phyloP scores from a whole-genome alignment of 1,140 invertebrate species.

The Zophobas morio region DNA sequence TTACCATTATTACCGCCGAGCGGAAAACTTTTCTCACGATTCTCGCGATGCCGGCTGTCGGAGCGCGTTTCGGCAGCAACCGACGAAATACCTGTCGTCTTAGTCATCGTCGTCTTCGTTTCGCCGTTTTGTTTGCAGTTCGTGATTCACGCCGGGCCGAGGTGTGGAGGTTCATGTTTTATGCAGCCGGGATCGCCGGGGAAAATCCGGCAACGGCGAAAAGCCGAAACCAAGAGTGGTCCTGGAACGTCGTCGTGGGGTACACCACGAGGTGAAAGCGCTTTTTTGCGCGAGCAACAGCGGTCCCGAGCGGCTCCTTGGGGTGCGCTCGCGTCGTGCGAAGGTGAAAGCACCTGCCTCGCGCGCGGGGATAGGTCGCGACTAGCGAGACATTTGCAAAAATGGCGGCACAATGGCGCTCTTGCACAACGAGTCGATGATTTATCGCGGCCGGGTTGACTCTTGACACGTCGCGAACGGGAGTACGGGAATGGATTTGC shows the following conservation, averaged over 20 bases:
- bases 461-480: not conserved
- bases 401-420: slow-evolving; percentile 5
- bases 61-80: slow-evolving; percentile 7
- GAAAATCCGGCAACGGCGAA: slow-evolving; percentile 6
- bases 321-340: too few relatives aligned
- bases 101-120: slow-evolving; percentile 53
- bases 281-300: not conserved
- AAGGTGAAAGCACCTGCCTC: not conserved
- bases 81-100: slow-evolving; percentile 44
- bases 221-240: not conserved
- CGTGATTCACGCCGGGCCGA: slow-evolving; percentile 8
- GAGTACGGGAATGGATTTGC: not conserved
- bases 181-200: not conserved
- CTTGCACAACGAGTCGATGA: slow-evolving; percentile 5
- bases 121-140: not conserved
- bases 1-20: too few relatives aligned
- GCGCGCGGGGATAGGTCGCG: not conserved
- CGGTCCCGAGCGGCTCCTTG: too few relatives aligned
- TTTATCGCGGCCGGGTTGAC: not conserved
- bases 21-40: too few relatives aligned
- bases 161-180: slow-evolving; percentile 10
- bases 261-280: not conserved
- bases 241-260: not conserved
- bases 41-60: not conserved
- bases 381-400: not conserved